Percentiles rank a stretch among this genome's conserved stretches.
These are phyloP conservation scores for Dermolepida albohirtum DNA, from an alignment of 2,888 invertebrate species.

Conservation along the genomic window DNA sequence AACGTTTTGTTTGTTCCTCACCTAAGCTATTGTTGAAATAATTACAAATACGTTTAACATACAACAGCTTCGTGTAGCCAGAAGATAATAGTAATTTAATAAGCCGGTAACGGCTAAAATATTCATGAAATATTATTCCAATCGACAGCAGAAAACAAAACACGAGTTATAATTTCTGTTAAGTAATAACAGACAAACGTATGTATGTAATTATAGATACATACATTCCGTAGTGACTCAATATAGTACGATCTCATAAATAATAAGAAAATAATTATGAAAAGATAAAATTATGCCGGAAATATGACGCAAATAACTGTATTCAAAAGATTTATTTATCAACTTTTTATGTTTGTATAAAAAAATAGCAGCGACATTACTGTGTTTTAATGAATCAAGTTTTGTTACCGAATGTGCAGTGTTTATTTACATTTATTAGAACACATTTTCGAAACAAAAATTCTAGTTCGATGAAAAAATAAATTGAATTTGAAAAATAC, in stretches of 20 bases:
- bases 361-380: too few relatives aligned
- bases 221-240: neutral
- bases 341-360: too few relatives aligned
- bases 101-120: conserved; percentile 20
- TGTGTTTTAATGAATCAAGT: too few relatives aligned
- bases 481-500: too few relatives aligned
- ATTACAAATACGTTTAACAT: neutral
- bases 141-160: neutral
- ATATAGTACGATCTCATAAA: neutral
- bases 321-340: too few relatives aligned
- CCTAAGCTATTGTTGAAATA: conserved; percentile 22
- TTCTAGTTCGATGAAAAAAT: too few relatives aligned
- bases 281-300: too few relatives aligned
- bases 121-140: conserved; percentile 22
- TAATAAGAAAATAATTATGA: neutral
- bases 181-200: conserved; percentile 4
- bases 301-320: too few relatives aligned
- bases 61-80: conserved; percentile 2
- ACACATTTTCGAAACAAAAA: too few relatives aligned
- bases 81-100: conserved; percentile 8
- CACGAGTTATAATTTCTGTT: conserved; percentile 16
- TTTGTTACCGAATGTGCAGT: too few relatives aligned
- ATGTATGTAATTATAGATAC: conserved; percentile 1
- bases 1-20: neutral
- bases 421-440: too few relatives aligned